A percentile compares a stretch with the other conserved stretches of the same genome.
Evolutionary conservation across 2,888 invertebrate species (phyloP).

Genomic region (Dyspetes luteomarginatus): DNA sequence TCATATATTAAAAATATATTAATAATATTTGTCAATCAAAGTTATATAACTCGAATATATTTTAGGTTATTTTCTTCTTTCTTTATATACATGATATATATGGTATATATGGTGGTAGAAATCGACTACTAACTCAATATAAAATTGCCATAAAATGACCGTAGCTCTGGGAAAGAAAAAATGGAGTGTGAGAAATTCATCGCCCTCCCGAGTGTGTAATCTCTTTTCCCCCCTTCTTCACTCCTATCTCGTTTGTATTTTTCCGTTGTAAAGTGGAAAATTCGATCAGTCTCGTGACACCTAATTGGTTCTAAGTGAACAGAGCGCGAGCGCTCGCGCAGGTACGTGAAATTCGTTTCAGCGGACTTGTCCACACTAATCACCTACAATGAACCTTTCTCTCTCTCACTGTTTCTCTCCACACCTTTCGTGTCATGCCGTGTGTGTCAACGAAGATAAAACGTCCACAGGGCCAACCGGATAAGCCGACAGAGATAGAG

Average conservation of each 20-base stretch:
- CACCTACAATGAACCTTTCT: conserved; percentile 47
- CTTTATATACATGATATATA: too few relatives aligned
- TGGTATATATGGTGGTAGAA: too few relatives aligned
- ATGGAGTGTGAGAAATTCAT: conserved; percentile 35
- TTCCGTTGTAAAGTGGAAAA: conserved; percentile 11
- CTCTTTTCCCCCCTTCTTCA: not conserved
- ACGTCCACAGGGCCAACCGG: conserved; percentile 24
- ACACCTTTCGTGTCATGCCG: conserved; percentile 22
- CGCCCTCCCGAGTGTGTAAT: conserved; percentile 4
- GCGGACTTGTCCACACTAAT: conserved; percentile 58
- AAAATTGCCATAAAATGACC: not conserved
- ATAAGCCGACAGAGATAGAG: conserved; percentile 6
- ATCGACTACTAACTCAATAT: not conserved
- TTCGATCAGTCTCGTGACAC: conserved; percentile 50
- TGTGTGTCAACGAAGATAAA: conserved; percentile 48
- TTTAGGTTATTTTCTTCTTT: too few relatives aligned
- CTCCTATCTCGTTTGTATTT: conserved; percentile 28
- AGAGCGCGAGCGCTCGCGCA: conserved; percentile 18
- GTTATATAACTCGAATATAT: too few relatives aligned
- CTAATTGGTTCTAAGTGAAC: conserved; percentile 60
- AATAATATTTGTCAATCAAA: too few relatives aligned
- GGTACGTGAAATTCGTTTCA: conserved; percentile 60
- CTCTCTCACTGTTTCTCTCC: not conserved
- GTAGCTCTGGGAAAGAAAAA: not conserved
- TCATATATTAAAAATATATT: too few relatives aligned